A percentile compares a stretch with the other conserved stretches of the same genome.
Conservation (phyloP, 2,888 invertebrate genomes). For the Chalcis sispes region DNA sequence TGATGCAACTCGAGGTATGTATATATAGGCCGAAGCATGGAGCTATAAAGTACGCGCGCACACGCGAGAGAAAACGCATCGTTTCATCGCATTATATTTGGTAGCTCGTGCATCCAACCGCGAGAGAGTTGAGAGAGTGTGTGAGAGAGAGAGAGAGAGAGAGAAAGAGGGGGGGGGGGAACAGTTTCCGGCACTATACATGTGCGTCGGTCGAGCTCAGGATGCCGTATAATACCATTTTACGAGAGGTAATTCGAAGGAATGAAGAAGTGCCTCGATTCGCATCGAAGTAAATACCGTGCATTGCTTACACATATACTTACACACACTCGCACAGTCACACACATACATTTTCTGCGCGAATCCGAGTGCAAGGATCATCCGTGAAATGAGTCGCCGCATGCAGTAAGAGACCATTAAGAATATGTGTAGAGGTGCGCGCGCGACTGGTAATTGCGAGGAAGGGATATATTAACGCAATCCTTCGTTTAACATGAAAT, state of each 20-base stretch:
- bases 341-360: neutral
- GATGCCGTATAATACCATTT: constrained; percentile 37
- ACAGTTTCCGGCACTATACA: constrained; percentile 27
- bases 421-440: neutral
- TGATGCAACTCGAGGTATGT: neutral
- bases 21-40: neutral
- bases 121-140: too few species aligned
- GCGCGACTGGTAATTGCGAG: constrained; percentile 33
- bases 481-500: constrained; percentile 51
- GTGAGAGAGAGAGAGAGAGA: too few species aligned
- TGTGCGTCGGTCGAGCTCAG: neutral
- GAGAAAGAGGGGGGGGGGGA: too few species aligned
- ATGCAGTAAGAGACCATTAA: neutral
- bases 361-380: constrained; percentile 16
- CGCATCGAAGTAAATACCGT: neutral
- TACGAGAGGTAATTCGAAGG: constrained; percentile 45
- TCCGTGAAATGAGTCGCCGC: constrained; percentile 30
- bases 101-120: too few species aligned
- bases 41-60: neutral
- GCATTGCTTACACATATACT: neutral
- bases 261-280: constrained; percentile 38
- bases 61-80: constrained; percentile 22
- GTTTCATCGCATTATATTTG: constrained; percentile 31
- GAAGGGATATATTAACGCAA: constrained; percentile 33
- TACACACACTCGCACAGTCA: too few species aligned